Evolutionary conservation across 2,888 invertebrate genomes (phyloP), one percentile per base, ranked within the genome.

Genomic region (Drosophila koepferae): DNA sequence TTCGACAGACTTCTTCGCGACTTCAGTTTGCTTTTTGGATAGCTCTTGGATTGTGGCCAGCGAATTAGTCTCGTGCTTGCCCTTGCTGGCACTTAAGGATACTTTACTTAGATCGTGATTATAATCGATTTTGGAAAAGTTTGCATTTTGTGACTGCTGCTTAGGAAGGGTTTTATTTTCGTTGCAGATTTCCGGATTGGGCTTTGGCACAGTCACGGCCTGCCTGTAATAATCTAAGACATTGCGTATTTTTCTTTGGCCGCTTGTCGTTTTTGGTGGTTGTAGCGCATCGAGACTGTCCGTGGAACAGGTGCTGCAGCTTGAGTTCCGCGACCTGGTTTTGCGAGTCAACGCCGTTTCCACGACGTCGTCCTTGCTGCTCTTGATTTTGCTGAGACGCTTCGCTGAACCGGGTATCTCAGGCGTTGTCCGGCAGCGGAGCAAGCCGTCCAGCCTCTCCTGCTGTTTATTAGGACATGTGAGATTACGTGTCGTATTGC

Each of bases 381-480:
- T 54, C 12, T 7, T 53, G 0, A 80, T 64, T 51, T 56, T 49
- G 48, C 72, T 72, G 1, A 82, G 55, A 0, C 28, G 54, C 14
- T 51, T 55, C 2, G 81, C 80, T 3, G 77, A 49, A 0, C 34
- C 9, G 1, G 82, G 83, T 41, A 69, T 43, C 3, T 2, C 18
- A 1, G 44, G 43, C 2, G 12, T 18, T 2, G 14, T 20, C 12
- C 53, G 23, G 1, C 16, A 4, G 2, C 23, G 0, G 0, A 64
- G 9, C 16, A 72, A n/a, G 1, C 4, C 2, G 0, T 55, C 62
- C 41, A 79, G 51, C n/a, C n/a, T 41, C 0, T 3, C 8, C 3
- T 10, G 9, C 38, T 63, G 64, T 7, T 2, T 8, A 1, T 36
- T 28, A 1, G 80, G 64, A 9, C 9, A 6, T 6, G 10, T 66